A percentile compares a stretch with the other conserved stretches of the same genome.
Evolutionary conservation across 2,888 invertebrate species (phyloP).

Genomic region (Suillia variegata): DNA sequence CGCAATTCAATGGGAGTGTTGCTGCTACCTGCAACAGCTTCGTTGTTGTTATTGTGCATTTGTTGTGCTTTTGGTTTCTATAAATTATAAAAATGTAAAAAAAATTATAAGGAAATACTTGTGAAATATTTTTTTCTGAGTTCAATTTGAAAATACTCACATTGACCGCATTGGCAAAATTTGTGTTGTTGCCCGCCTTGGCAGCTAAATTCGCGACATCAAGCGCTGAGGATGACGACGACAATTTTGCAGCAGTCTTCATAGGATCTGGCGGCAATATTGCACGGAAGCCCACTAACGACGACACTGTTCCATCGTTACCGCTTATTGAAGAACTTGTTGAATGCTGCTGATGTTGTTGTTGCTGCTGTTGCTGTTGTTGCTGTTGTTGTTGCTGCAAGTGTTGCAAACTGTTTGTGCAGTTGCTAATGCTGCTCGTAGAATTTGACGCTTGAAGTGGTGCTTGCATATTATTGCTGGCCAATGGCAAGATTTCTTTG

Average conservation of each 20-base stretch:
- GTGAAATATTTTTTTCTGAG: no score
- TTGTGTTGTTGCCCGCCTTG: conserved; percentile 20
- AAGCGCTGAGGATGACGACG: no score
- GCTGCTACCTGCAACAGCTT: no score
- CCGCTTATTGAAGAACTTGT: no score
- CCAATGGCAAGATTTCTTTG: no score
- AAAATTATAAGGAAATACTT: no score
- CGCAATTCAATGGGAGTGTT: neutral
- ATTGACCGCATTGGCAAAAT: neutral
- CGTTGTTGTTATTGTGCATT: conserved; percentile 29
- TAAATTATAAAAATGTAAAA: neutral
- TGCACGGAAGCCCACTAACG: no score
- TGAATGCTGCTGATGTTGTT: conserved; percentile 11
- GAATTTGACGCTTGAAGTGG: no score
- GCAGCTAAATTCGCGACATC: neutral
- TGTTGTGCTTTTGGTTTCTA: conserved; percentile 34
- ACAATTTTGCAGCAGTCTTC: no score
- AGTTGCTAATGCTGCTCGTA: no score
- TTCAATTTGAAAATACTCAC: no score
- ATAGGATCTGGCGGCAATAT: conserved; percentile 28
- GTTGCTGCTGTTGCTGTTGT: conserved; percentile 14
- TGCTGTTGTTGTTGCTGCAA: conserved; percentile 10
- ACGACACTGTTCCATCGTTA: neutral
- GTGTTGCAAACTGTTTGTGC: conserved; percentile 19
- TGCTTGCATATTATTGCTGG: no score